phyloP scores from a whole-genome alignment of 2,888 invertebrate genomes.

The Reticulitermes lucifugus region DNA sequence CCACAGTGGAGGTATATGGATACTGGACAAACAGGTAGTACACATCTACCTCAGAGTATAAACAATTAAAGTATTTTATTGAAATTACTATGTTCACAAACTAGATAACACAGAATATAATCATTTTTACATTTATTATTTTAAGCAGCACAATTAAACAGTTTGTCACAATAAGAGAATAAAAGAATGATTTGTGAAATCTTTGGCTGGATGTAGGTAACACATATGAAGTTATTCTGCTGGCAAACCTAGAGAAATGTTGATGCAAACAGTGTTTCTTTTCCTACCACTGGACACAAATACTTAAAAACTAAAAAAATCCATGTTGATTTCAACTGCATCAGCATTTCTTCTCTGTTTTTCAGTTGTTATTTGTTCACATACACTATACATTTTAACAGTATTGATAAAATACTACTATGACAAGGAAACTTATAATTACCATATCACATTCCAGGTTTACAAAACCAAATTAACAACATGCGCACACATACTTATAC shows the following conservation, averaged over 20 bases:
- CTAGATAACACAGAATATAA: background rate
- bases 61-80: background rate
- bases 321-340: background rate
- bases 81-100: conserved; percentile 7
- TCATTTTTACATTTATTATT: background rate
- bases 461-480: background rate
- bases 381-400: background rate
- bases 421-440: background rate
- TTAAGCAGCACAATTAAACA: background rate
- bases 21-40: no score
- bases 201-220: conserved; percentile 23
- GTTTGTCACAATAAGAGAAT: background rate
- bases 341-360: conserved; percentile 50
- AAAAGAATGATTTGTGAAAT: background rate
- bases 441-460: background rate
- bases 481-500: background rate
- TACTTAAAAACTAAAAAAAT: background rate
- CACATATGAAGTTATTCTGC: background rate
- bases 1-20: no score
- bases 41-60: background rate
- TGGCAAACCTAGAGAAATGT: background rate
- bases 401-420: background rate
- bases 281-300: background rate
- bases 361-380: background rate
- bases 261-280: background rate